Conservation (phyloP, 2,888 invertebrate species). For the Spodoptera picta region DNA sequence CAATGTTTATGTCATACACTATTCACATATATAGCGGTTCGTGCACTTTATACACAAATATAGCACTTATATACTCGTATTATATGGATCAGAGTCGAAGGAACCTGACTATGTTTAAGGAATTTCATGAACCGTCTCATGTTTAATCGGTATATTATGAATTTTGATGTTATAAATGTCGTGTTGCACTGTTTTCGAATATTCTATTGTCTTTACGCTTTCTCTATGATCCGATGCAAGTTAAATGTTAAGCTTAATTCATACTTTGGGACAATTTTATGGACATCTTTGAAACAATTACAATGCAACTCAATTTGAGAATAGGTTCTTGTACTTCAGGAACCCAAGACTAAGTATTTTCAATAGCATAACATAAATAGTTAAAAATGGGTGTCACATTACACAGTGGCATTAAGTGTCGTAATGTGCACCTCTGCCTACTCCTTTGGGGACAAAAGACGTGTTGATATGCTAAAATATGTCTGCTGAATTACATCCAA, state of each 20-base stretch:
- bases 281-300: no score
- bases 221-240: conserved; percentile 77
- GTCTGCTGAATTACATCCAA: no score
- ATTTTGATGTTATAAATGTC: conserved; percentile 63
- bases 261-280: background rate
- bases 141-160: conserved; percentile 39
- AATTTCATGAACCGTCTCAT: conserved; percentile 58
- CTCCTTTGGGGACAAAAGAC: no score
- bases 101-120: conserved; percentile 78
- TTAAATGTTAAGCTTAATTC: conserved; percentile 58
- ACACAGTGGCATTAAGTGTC: no score
- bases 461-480: no score
- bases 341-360: no score
- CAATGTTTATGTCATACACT: conserved; percentile 42
- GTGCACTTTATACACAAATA: conserved; percentile 51
- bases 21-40: conserved; percentile 47
- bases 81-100: conserved; percentile 73
- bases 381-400: no score
- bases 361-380: no score
- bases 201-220: conserved; percentile 52
- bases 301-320: no score
- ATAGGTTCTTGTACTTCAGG: no score
- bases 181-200: conserved; percentile 60
- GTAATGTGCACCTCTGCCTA: no score
- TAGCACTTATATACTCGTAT: conserved; percentile 38